phyloP scores from a whole-genome alignment of 2,797 vertebrate species.

The Peromyscus eremicus region DNA sequence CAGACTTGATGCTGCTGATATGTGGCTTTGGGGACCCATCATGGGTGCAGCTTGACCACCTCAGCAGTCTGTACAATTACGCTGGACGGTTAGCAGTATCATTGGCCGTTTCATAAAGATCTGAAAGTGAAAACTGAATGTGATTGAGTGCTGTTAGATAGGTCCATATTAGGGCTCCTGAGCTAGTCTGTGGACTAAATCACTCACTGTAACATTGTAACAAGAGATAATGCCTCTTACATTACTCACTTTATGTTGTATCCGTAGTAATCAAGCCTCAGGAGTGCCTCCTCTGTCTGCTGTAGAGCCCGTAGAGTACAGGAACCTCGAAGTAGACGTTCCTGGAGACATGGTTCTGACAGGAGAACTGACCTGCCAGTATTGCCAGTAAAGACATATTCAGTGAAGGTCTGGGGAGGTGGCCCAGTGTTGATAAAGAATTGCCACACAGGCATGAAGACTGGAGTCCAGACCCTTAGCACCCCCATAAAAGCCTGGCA shows the following conservation, averaged over 20 bases:
- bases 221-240: constrained; percentile 68
- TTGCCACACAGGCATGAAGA: background rate
- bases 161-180: constrained; percentile 57
- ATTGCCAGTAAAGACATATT: constrained; percentile 13
- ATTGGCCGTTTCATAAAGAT: constrained; percentile 79
- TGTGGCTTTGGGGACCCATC: constrained; percentile 69
- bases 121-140: constrained; percentile 72
- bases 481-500: background rate
- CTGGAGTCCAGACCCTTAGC: background rate
- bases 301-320: background rate
- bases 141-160: constrained; percentile 65
- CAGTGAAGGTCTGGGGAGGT: background rate
- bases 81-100: constrained; percentile 58
- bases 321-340: constrained; percentile 3
- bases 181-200: constrained; percentile 60
- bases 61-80: constrained; percentile 68
- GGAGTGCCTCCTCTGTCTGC: constrained; percentile 46
- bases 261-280: constrained; percentile 44
- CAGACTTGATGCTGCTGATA: constrained; percentile 79
- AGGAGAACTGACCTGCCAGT: constrained; percentile 25
- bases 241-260: constrained; percentile 10
- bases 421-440: background rate
- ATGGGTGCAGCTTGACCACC: constrained; percentile 50
- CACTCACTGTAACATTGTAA: background rate
- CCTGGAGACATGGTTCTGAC: constrained; percentile 25